Conservation (phyloP, 2,797 vertebrate genomes). For the Dendrocincla fuliginosa region DNA sequence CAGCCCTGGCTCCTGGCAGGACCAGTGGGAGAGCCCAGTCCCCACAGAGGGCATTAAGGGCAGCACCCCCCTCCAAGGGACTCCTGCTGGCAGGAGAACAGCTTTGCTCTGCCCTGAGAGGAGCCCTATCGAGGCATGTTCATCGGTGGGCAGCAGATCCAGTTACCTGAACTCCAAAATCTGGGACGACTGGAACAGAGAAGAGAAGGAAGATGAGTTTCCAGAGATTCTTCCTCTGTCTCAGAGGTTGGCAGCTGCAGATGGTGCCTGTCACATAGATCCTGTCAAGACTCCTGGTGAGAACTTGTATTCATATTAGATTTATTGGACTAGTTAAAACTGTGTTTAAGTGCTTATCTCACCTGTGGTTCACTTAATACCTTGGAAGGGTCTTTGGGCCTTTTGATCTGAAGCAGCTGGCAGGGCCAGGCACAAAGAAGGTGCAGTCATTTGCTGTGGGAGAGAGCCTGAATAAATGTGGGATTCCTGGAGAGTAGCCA, state of each 20-base stretch:
- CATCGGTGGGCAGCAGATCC: slow-evolving; percentile 18
- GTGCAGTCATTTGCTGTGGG: background rate
- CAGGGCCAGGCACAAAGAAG: background rate
- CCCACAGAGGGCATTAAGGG: background rate
- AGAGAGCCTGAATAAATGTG: background rate
- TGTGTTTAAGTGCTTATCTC: background rate
- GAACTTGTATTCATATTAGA: background rate
- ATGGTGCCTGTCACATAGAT: background rate
- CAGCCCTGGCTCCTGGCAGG: background rate
- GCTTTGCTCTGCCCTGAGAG: background rate
- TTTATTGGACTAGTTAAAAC: background rate
- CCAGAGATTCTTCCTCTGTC: slow-evolving; percentile 74
- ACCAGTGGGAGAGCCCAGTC: background rate
- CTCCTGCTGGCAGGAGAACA: background rate
- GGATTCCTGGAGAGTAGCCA: background rate
- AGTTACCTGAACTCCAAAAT: slow-evolving; percentile 80
- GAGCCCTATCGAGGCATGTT: background rate
- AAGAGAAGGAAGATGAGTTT: slow-evolving; percentile 66
- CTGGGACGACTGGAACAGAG: slow-evolving; percentile 84
- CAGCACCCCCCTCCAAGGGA: slow-evolving; percentile 47
- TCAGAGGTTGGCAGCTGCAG: slow-evolving; percentile 62
- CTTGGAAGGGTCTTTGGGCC: background rate
- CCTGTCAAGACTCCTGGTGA: slow-evolving; percentile 83
- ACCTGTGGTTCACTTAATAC: background rate
- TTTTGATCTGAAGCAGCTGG: background rate